phyloP scores from a whole-genome alignment of 2,888 invertebrate species.

The Pachliopta kotzebuea region DNA sequence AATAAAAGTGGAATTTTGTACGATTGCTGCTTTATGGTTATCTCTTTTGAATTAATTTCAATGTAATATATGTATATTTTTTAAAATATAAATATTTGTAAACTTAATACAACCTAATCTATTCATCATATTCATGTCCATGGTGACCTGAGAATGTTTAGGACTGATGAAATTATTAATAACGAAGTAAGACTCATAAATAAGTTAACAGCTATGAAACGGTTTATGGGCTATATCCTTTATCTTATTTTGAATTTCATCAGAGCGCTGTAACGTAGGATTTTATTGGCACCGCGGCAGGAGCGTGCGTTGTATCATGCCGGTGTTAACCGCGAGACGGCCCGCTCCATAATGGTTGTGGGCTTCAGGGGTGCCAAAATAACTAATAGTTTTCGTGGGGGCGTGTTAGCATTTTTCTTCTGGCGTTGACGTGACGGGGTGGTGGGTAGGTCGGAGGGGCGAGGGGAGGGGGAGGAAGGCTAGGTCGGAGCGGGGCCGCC shows the following conservation, averaged over 20 bases:
- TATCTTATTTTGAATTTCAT: slow-evolving; percentile 76
- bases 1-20: not conserved
- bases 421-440: slow-evolving; percentile 69
- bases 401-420: slow-evolving; percentile 81
- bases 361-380: slow-evolving; percentile 76
- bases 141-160: slow-evolving; percentile 31
- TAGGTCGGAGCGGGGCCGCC: slow-evolving; percentile 34
- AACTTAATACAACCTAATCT: slow-evolving; percentile 7
- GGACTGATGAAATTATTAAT: slow-evolving; percentile 59
- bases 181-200: slow-evolving; percentile 72
- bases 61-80: not conserved
- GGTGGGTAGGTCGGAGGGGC: slow-evolving; percentile 37
- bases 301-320: slow-evolving; percentile 25
- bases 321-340: slow-evolving; percentile 32
- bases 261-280: slow-evolving; percentile 59
- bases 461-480: too few relatives aligned
- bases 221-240: slow-evolving; percentile 73
- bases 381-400: slow-evolving; percentile 80
- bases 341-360: slow-evolving; percentile 68
- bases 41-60: too few relatives aligned
- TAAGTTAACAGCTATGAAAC: slow-evolving; percentile 75
- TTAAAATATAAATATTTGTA: not conserved
- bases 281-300: slow-evolving; percentile 45
- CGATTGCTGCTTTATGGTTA: not conserved
- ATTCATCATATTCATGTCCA: too few relatives aligned